These are phyloP conservation scores for Epinephelus awoara DNA, from an alignment of 2,797 vertebrate species.

Conservation along the genomic window DNA sequence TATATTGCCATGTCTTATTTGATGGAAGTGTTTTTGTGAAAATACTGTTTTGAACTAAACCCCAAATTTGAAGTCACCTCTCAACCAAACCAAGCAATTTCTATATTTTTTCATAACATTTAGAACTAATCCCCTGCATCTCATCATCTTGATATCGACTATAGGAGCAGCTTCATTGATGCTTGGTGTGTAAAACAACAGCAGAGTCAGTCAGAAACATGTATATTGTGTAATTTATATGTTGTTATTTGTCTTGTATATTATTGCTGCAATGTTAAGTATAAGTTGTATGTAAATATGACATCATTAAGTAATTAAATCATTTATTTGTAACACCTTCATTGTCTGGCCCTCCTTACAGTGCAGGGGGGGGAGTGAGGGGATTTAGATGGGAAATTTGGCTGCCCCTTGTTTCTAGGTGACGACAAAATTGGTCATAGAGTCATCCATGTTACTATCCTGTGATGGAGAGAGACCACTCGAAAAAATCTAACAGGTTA, in stretches of 20 bases:
- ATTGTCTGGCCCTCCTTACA: neutral
- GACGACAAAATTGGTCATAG: too few relatives aligned
- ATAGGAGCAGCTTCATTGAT: slow-evolving; percentile 37
- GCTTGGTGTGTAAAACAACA: slow-evolving; percentile 44
- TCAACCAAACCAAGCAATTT: neutral
- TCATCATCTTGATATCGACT: neutral
- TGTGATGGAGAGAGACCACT: too few relatives aligned
- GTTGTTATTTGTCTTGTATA: slow-evolving; percentile 50
- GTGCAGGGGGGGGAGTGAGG: too few relatives aligned
- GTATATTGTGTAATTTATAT: slow-evolving; percentile 54
- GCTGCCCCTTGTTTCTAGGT: too few relatives aligned
- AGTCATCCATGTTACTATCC: too few relatives aligned
- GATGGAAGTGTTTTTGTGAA: slow-evolving; percentile 6
- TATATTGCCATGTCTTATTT: neutral
- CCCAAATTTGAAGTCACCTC: neutral
- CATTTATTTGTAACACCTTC: slow-evolving; percentile 53
- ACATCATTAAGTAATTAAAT: slow-evolving; percentile 57
- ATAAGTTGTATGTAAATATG: slow-evolving; percentile 46
- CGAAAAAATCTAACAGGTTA: too few relatives aligned
- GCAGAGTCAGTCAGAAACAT: slow-evolving; percentile 34
- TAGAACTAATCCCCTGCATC: slow-evolving; percentile 20
- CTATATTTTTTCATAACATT: neutral
- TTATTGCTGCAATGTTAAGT: slow-evolving; percentile 49
- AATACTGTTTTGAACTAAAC: slow-evolving; percentile 11
- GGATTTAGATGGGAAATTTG: too few relatives aligned